A percentile compares a stretch with the other conserved stretches of the same genome.
Conservation (phyloP, 2,888 invertebrate species). For the Agrochola circellaris region DNA sequence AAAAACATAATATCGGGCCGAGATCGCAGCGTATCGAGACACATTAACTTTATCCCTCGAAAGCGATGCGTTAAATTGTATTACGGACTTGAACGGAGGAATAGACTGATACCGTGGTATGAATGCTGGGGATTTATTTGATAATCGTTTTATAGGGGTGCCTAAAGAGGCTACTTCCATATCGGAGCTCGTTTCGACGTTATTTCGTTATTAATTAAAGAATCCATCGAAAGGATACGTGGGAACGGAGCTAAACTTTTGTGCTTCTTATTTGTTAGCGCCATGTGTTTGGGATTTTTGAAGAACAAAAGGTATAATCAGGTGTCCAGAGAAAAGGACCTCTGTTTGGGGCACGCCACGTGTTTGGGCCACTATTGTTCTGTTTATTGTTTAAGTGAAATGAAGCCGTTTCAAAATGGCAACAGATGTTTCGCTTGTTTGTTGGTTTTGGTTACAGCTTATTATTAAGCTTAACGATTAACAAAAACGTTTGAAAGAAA, state of each 20-base stretch:
- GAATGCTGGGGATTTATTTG: slow-evolving; percentile 84
- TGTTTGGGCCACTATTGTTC: slow-evolving; percentile 82
- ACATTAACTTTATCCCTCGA: slow-evolving; percentile 75
- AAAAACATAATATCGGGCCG: slow-evolving; percentile 71
- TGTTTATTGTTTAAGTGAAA: slow-evolving; percentile 74
- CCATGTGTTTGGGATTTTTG: slow-evolving; percentile 83
- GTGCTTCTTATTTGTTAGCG: slow-evolving; percentile 74
- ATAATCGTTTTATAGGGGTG: slow-evolving; percentile 89
- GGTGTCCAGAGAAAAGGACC: slow-evolving; percentile 74
- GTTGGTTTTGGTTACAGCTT: slow-evolving; percentile 74
- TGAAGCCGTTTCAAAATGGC: slow-evolving; percentile 74
- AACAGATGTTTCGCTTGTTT: slow-evolving; percentile 82
- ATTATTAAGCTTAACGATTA: slow-evolving; percentile 66
- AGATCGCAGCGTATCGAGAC: slow-evolving; percentile 75
- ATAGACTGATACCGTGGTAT: slow-evolving; percentile 80
- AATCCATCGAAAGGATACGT: slow-evolving; percentile 84
- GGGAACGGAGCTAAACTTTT: slow-evolving; percentile 81
- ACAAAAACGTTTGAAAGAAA: slow-evolving; percentile 69
- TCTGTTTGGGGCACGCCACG: slow-evolving; percentile 78
- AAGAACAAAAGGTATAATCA: slow-evolving; percentile 84
- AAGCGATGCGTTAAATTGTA: slow-evolving; percentile 86
- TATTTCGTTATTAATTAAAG: slow-evolving; percentile 88
- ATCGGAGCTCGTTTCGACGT: slow-evolving; percentile 79
- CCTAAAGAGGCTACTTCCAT: slow-evolving; percentile 86
- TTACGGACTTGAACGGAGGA: slow-evolving; percentile 80